Base-by-base conservation (phyloP, 1,140 invertebrate species). In the Trichonephila inaurata region DNA sequence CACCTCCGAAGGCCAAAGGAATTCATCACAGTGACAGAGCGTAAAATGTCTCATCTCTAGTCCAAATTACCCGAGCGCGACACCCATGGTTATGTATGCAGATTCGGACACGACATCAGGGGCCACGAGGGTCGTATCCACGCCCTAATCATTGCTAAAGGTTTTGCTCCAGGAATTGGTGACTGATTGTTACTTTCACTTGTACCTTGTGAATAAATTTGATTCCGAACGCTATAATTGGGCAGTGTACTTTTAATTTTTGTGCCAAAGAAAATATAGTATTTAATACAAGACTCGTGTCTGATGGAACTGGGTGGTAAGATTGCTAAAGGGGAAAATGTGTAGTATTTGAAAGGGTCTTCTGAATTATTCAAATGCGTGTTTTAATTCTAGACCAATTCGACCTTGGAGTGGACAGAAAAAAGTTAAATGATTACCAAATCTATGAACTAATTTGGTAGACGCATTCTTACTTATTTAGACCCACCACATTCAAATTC, bases 51-150 rank as follows among this genome's bases (percentile, higher is more conserved):
- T 77, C 72, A 77, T 77, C 72, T 33, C 33, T 10, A 40, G 72
- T 18, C 72, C 24, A 77, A 77, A 77, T 77, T 77, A 77, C 18
- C 28, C 28, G 28, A 40, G 28, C 72, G 24, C 72, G 72, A 77
- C 72, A 77, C 72, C 72, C 72, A 28, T 77, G 72, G 72, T 77
- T 77, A 77, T 24, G 24, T 77, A 77, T 77, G 72, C 28, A 77
- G 72, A 77, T 77, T 77, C 14, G 14, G 24, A 19, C 72, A 16
- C 28, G 72, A 40, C 72, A 77, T 21, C 18, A 64, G 62, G 62
- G 16, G 62, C 19, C 62, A 64, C 62, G 16, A 21, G 62, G 62
- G 14, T 19, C 21, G 5, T 19, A 21, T 77, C 2, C 72, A 77
- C 72, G 72, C 72, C 72, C 72, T 18, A 40, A 77, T 77, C 28